A percentile compares a stretch with the other conserved stretches of the same genome.
These are phyloP conservation scores for Dendrocopos noguchii DNA, from an alignment of 2,113 vertebrate species.

Conservation along the genomic window DNA sequence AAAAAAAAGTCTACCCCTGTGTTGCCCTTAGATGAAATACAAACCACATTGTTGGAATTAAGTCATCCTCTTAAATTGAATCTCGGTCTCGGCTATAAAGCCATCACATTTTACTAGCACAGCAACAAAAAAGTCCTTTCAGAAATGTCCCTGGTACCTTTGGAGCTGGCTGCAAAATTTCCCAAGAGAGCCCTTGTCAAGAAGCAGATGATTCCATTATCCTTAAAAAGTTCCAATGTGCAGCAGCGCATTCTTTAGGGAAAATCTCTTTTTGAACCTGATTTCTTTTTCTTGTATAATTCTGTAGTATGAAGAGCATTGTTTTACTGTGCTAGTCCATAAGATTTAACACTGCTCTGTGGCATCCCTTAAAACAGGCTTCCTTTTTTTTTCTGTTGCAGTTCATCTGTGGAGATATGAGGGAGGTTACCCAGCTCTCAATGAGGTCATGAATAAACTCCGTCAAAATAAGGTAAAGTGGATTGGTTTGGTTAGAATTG, in stretches of 20 bases:
- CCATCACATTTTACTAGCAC: not conserved
- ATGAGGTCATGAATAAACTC: constrained; percentile 97
- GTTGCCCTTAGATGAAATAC: not conserved
- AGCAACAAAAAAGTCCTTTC: not conserved
- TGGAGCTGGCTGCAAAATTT: not conserved
- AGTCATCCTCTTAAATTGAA: not conserved
- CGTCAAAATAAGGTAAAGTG: constrained; percentile 89
- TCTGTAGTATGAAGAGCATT: not conserved
- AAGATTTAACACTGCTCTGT: not conserved
- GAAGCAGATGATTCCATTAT: not conserved
- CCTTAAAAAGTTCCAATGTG: not conserved
- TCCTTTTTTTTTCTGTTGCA: constrained; percentile 75
- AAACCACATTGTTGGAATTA: not conserved
- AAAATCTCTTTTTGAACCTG: not conserved
- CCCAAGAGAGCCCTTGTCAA: not conserved
- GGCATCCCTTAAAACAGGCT: not conserved
- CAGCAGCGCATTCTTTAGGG: not conserved
- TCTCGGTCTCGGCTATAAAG: not conserved
- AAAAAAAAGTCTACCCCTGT: not conserved
- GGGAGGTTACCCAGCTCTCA: constrained; percentile 98
- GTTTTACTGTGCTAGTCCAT: not conserved
- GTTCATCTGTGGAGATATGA: constrained; percentile 98
- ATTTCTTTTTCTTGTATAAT: not conserved
- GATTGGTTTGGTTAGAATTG: not conserved
- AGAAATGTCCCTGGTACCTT: not conserved